These are phyloP conservation scores for Galagoides demidoff DNA, from an alignment of 2,797 vertebrate species.

Conservation along the genomic window DNA sequence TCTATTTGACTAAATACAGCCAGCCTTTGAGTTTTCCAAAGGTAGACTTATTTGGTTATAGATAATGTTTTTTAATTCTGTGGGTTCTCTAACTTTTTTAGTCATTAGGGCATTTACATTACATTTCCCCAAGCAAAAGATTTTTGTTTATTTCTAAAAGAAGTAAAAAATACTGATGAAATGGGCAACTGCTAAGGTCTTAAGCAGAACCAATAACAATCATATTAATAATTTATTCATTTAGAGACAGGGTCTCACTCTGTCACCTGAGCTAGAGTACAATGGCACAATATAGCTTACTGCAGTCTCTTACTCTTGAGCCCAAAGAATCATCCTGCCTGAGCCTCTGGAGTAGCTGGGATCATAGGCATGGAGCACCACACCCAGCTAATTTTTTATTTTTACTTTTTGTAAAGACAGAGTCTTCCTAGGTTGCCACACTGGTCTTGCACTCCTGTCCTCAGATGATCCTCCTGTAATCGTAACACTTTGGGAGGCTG, in stretches of 20 bases:
- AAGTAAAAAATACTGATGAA: constrained; percentile 29
- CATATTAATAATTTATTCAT: background rate
- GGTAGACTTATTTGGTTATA: constrained; percentile 8
- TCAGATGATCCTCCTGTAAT: background rate
- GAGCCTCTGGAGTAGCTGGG: background rate
- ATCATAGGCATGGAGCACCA: background rate
- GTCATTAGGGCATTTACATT: constrained; percentile 27
- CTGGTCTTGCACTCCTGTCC: background rate
- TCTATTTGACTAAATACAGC: constrained; percentile 29
- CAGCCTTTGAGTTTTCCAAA: constrained; percentile 32
- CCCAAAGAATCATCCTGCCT: background rate
- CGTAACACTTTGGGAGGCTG: background rate
- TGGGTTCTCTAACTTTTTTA: constrained; percentile 46
- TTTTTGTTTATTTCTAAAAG: constrained; percentile 44
- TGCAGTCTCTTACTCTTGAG: background rate
- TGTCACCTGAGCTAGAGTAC: background rate
- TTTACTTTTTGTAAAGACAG: background rate
- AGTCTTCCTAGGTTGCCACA: background rate
- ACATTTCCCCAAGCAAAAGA: constrained; percentile 34
- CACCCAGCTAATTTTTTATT: background rate
- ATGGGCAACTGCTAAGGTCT: background rate
- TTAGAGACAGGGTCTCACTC: background rate
- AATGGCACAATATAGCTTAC: background rate
- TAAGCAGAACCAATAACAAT: background rate
- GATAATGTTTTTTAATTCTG: background rate